Base-by-base conservation (phyloP, 1,140 invertebrate genomes). In the Trichoplusia ni region DNA sequence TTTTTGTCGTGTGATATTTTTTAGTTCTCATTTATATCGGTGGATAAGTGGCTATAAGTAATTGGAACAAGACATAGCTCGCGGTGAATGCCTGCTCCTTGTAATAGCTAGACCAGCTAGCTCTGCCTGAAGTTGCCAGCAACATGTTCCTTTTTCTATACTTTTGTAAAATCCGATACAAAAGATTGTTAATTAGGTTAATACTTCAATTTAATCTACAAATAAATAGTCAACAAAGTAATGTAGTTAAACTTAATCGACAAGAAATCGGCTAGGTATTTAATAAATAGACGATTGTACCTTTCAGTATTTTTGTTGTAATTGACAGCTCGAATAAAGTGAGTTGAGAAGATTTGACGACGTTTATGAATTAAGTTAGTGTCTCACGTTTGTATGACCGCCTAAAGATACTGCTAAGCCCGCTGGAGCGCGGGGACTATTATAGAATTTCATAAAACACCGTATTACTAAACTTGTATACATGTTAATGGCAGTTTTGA, bases 241-340 rank as follows among this genome's bases (percentile, higher is more conserved):
- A 18, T 38, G 29, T 33, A 8, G 8, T 7, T 13, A 5, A 35
- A 51, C 27, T 6, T 14, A 33, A 51, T 13, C 16, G 18, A 18
- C n/a, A n/a, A n/a, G 4, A 51, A 51, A 33, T 35, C 16, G 47
- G 35, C 47, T 51, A 19, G 29, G 14, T 35, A 35, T 21, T n/a
- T n/a, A 2, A 33, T 49, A 49, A 31, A 21, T 27, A 49, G 46
- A 9, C 46, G 25, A 31, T 31, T 29, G 8, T 49, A 51, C 47
- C 47, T 35, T 35, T 51, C 47, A 51, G 47, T 51, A 51, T 51
- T 51, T 51, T 51, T 51, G 18, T 51, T 51, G 16, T 51, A 33
- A 51, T 21, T 51, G 25, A 16, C 25, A 6, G 25, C 7, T 18
- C 9, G 47, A 51, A 35, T 35, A 35, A 16, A 51, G 47, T 51